Evolutionary conservation across 2,797 vertebrate species (phyloP), one percentile per base, ranked within the genome.

Genomic region (Taeniopygia guttata): DNA sequence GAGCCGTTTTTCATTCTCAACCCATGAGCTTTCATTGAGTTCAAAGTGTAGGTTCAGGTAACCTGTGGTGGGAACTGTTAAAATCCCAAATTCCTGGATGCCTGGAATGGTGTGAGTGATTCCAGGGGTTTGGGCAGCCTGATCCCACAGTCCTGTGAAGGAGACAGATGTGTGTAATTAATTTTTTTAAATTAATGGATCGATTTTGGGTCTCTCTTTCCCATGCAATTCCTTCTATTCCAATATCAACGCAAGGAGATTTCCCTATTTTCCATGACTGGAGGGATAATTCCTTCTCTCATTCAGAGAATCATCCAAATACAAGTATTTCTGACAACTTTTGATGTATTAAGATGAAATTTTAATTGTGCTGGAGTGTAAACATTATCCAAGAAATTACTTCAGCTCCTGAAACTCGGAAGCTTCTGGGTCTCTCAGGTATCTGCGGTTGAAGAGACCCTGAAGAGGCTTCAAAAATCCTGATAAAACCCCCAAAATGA

Each of bases 1-100:
- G 38, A 11, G 58, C 46, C 62, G 58, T 95, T 93, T 96, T 84
- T 95, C 90, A 88, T 66, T 26, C 30, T 13, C 17, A 36, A 2
- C 10, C 48, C 25, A 0, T 0, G 18, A 38, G 5, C 3, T 73
- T 16, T 49, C 25, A 6, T 8, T 25, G 40, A 36, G 16, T 52
- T 77, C 29, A 20, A 70, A 48, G 64, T 20, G 45, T 0, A 5
- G 38, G 17, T 36, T 59, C 45, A 30, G 20, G 52, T 29, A 26
- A 55, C 60, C 29, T 32, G 5, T 11, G 14, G 15, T 11, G 30
- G 59, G 59, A 73, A 4, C 7, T 1, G 1, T 25, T 49, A 21
- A 9, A 80, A 27, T 68, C 62, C 52, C 3, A 21, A 79, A 54
- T 30, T 12, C 20, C 5, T 7, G 17, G 2, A 2, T 9, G 16